Conservation (phyloP, 2,797 vertebrate genomes). For the Syngnathus acus region DNA sequence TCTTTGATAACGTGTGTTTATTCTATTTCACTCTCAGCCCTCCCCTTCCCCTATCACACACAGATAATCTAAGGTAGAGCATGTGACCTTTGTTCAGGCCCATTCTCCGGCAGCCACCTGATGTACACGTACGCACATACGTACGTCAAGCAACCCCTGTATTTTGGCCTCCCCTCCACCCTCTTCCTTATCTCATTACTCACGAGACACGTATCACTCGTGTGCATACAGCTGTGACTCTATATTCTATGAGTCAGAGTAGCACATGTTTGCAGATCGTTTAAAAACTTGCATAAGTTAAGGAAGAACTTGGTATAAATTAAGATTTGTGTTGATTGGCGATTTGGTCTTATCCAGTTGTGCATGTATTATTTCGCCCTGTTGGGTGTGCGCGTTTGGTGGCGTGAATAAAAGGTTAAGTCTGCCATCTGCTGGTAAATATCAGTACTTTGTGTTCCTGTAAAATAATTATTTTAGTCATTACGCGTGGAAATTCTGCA, state of each 20-base stretch:
- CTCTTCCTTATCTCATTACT: not conserved
- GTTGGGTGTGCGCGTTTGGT: too few relatives aligned
- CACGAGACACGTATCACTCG: not conserved
- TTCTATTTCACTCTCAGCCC: conserved; percentile 35
- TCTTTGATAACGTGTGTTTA: conserved; percentile 36
- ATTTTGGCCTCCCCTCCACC: not conserved
- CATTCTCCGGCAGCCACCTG: conserved; percentile 23
- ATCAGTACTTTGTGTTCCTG: not conserved
- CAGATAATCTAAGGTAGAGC: conserved; percentile 54
- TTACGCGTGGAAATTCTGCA: not conserved
- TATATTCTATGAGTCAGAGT: not conserved
- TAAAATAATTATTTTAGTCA: not conserved
- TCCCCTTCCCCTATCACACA: conserved; percentile 25
- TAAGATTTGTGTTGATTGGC: not conserved
- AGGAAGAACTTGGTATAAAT: not conserved
- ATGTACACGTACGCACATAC: conserved; percentile 1
- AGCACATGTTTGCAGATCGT: not conserved
- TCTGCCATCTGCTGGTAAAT: conserved; percentile 30
- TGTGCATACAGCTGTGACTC: not conserved
- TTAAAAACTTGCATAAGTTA: not conserved
- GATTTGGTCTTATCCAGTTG: not conserved
- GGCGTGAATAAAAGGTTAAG: not conserved
- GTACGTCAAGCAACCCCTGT: not conserved
- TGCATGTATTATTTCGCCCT: not conserved
- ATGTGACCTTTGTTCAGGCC: conserved; percentile 40